Conservation (phyloP, 1,140 invertebrate genomes). For the Ylistrum balloti region DNA sequence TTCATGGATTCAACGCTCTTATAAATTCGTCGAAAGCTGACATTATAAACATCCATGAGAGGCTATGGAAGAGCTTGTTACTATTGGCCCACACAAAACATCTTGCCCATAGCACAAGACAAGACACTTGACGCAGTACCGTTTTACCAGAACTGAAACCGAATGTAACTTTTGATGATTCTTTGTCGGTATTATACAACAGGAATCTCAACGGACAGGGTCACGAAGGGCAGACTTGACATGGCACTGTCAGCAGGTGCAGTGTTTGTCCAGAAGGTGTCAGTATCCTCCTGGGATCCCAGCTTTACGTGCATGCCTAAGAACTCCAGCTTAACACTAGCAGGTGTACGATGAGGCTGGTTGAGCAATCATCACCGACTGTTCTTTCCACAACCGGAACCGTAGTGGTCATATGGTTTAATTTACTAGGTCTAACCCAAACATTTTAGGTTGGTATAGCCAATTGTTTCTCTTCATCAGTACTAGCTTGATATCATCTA, state of each 20-base stretch:
- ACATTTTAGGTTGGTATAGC: conserved; percentile 65
- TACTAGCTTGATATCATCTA: too few species aligned
- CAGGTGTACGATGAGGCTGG: conserved; percentile 61
- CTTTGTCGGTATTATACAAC: conserved; percentile 67
- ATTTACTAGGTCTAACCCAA: conserved; percentile 68
- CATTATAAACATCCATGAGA: conserved; percentile 69
- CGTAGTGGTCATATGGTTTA: conserved; percentile 75
- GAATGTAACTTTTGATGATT: conserved; percentile 67
- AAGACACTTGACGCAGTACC: conserved; percentile 60
- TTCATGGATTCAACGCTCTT: conserved; percentile 62
- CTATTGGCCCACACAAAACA: conserved; percentile 67
- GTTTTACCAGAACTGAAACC: conserved; percentile 55
- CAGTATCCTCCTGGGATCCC: conserved; percentile 74
- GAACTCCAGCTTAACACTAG: conserved; percentile 56
- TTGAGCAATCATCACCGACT: conserved; percentile 73
- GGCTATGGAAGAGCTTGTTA: conserved; percentile 68
- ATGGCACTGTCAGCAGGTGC: conserved; percentile 66
- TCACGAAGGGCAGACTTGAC: conserved; percentile 71
- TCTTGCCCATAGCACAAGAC: conserved; percentile 61
- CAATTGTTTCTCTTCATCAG: too few species aligned
- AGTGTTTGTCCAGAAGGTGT: conserved; percentile 68
- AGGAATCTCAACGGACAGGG: conserved; percentile 65
- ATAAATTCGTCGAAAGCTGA: conserved; percentile 56
- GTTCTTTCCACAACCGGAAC: conserved; percentile 72
- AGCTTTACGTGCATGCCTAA: conserved; percentile 71